Evolutionary conservation across 2,888 invertebrate species (phyloP).

Genomic region (Linnaemya vulpina): DNA sequence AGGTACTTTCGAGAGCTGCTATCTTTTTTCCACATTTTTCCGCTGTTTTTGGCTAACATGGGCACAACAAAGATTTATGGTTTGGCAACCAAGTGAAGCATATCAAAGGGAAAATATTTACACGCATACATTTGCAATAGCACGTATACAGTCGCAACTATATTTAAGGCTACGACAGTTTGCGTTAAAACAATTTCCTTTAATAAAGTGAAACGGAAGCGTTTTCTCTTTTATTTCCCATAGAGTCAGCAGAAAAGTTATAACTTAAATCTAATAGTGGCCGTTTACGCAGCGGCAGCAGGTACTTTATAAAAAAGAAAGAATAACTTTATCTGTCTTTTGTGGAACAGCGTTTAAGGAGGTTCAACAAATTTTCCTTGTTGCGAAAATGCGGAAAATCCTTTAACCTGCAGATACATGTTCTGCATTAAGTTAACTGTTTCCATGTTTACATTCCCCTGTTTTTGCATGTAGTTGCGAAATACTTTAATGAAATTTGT

Average conservation of each 20-base stretch:
- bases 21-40: slow-evolving; percentile 34
- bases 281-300: background rate
- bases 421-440: slow-evolving; percentile 18
- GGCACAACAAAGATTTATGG: slow-evolving; percentile 67
- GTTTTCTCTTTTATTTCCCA: background rate
- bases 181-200: slow-evolving; percentile 60
- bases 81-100: slow-evolving; percentile 67
- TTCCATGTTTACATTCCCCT: background rate
- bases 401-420: slow-evolving; percentile 32
- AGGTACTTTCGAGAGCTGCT: slow-evolving; percentile 27
- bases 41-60: slow-evolving; percentile 34
- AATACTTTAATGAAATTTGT: slow-evolving; percentile 22
- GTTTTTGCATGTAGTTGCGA: background rate
- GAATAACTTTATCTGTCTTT: background rate
- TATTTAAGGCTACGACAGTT: background rate
- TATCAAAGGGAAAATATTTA: slow-evolving; percentile 48
- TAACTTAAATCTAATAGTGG: slow-evolving; percentile 27
- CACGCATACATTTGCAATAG: background rate
- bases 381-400: background rate
- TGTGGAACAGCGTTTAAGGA: background rate
- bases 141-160: background rate
- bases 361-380: slow-evolving; percentile 1
- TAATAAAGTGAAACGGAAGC: slow-evolving; percentile 53
- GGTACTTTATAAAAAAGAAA: slow-evolving; percentile 11
- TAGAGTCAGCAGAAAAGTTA: slow-evolving; percentile 35